A percentile compares a stretch with the other conserved stretches of the same genome.
Evolutionary conservation across 2,797 vertebrate genomes (phyloP).

Genomic region (Caiman crocodilus): DNA sequence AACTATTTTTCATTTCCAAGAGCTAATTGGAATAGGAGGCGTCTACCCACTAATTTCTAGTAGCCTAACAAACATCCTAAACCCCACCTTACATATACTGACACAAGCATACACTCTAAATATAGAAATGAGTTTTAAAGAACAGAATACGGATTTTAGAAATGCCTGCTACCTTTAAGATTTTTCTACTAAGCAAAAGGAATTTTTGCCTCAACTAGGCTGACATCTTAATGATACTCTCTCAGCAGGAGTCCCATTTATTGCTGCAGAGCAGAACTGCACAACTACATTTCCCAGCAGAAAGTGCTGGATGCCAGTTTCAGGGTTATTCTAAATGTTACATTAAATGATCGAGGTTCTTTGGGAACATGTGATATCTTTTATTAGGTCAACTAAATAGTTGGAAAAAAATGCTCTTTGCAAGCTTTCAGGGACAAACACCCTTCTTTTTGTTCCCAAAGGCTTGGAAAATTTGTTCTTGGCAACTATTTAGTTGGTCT

Average conservation of each 20-base stretch:
- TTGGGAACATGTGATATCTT: too few relatives aligned
- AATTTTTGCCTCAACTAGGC: not conserved
- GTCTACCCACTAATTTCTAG: not conserved
- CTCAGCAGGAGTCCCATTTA: not conserved
- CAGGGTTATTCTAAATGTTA: not conserved
- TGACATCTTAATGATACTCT: not conserved
- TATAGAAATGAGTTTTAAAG: not conserved
- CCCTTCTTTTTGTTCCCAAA: too few relatives aligned
- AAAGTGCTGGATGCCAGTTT: not conserved
- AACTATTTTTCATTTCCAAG: not conserved
- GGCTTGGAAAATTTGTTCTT: too few relatives aligned
- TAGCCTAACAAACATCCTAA: not conserved
- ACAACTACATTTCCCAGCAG: not conserved
- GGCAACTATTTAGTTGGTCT: too few relatives aligned
- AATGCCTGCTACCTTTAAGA: not conserved
- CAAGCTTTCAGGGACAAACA: too few relatives aligned
- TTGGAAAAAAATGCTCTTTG: too few relatives aligned
- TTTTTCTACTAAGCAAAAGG: not conserved
- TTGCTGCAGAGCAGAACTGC: not conserved
- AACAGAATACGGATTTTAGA: not conserved
- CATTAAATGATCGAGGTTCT: too few relatives aligned
- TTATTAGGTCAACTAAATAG: too few relatives aligned
- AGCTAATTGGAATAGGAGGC: not conserved
- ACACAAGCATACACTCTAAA: not conserved
- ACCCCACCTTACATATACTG: not conserved